A percentile compares a stretch with the other conserved stretches of the same genome.
Conservation (phyloP, 2,797 vertebrate species). For the Pseudochirops cupreus region DNA sequence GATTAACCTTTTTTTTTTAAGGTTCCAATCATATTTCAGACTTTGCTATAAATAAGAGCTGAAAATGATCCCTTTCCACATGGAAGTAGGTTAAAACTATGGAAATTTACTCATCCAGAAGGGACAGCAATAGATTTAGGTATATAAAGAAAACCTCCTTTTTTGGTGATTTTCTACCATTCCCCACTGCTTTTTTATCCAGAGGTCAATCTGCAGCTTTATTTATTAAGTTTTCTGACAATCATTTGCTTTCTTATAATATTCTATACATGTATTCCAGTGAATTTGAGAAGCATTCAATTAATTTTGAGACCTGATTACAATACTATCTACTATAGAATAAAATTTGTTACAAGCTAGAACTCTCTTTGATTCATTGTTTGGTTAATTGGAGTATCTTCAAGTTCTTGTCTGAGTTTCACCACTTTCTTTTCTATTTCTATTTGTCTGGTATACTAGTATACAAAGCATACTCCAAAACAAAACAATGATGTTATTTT, state of each 20-base stretch:
- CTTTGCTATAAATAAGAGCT: not conserved
- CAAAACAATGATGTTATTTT: not conserved
- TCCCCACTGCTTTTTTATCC: not conserved
- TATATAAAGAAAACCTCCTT: not conserved
- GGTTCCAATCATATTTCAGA: not conserved
- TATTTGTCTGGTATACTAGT: not conserved
- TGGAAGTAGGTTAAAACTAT: not conserved
- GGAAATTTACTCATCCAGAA: not conserved
- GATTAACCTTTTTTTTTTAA: not conserved
- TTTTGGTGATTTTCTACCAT: not conserved
- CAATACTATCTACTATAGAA: not conserved
- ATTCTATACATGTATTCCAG: not conserved
- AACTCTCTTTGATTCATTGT: not conserved
- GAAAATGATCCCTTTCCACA: not conserved
- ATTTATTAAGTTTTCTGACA: not conserved
- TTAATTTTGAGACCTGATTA: not conserved
- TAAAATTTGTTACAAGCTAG: not conserved
- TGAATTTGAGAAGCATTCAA: not conserved
- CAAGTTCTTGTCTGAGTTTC: not conserved
- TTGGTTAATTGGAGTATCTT: not conserved
- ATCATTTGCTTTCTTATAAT: not conserved
- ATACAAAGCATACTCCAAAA: not conserved
- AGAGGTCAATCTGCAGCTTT: not conserved
- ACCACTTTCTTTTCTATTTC: not conserved
- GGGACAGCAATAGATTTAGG: not conserved